Percentiles rank a stretch among this genome's conserved stretches.
phyloP scores from a whole-genome alignment of 2,888 invertebrate genomes.

The Perizoma flavofasciatum region DNA sequence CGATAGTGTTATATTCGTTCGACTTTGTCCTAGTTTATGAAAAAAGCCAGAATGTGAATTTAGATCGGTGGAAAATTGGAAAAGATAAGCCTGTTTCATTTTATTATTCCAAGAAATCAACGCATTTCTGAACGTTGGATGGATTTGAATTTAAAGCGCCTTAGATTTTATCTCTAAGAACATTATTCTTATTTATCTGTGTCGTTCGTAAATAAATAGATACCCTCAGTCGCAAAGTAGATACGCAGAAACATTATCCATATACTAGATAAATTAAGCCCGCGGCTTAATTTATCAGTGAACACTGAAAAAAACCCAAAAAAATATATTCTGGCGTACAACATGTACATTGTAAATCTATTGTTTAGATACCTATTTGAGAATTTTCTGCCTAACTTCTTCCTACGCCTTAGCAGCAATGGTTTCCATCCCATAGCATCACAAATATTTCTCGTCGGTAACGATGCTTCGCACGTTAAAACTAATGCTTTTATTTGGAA shows the following conservation, averaged over 20 bases:
- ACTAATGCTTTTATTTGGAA: conserved; percentile 34
- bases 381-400: background rate
- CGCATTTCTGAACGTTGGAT: conserved; percentile 20
- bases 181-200: conserved; percentile 23
- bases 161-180: conserved; percentile 20
- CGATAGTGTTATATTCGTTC: conserved; percentile 48
- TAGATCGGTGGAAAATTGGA: conserved; percentile 30
- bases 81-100: conserved; percentile 21
- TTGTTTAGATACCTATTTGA: too few species aligned
- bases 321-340: too few species aligned
- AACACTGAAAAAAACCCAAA: background rate
- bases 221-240: conserved; percentile 5
- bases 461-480: conserved; percentile 19
- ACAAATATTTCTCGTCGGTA: conserved; percentile 3
- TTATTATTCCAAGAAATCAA: conserved; percentile 22
- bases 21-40: conserved; percentile 39
- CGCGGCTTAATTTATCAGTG: conserved; percentile 11
- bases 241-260: conserved; percentile 11
- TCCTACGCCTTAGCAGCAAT: conserved; percentile 5
- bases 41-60: conserved; percentile 36
- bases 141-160: conserved; percentile 22
- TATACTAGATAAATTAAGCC: too few species aligned
- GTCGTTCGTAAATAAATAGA: conserved; percentile 23
- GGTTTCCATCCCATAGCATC: conserved; percentile 8
- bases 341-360: too few species aligned